Evolutionary conservation across 2,113 vertebrate species (phyloP), one percentile per base, ranked within the genome.

Genomic region (Periophthalmus modestus): DNA sequence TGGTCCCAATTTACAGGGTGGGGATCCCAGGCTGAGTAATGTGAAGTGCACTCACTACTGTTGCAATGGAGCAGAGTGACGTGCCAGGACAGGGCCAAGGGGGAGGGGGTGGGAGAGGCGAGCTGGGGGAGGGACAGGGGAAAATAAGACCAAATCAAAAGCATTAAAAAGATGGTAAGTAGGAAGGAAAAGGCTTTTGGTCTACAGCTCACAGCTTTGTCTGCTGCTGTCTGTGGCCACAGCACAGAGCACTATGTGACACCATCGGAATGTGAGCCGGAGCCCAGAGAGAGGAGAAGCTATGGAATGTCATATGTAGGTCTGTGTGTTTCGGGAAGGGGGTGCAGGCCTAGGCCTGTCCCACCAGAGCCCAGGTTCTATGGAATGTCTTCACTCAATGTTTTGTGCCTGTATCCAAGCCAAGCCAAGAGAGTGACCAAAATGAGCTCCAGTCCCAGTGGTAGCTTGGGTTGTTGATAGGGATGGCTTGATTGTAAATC

Each of bases 301-400:
- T 47, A n/a, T 67, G 66, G 66, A 67, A 67, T 67, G 66, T 67
- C 66, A 67, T 67, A 67, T 67, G 65, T 67, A 48, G 65, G 65
- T 67, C 39, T 47, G 43, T 67, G 66, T 67, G 66, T 47, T 47
- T 67, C 39, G n/a, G 21, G 66, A 65, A 65, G 66, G 39, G 66
- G 66, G 66, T 48, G 46, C 66, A 67, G 43, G 46, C 43, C 39
- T 23, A 2, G 62, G 62, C 62, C 62, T 65, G 62, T 65, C 62
- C 62, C 34, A 21, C 18, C 34, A 65, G 62, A 65, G 34, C 34
- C 59, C 62, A 65, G 62, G 34, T 65, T 65, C 62, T 43, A n/a
- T 65, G 62, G 62, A 65, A 65, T 65, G 62, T 65, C 33, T 65
- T 65, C 62, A 18, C 62, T 65, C 33, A 15, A 65, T 65, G 34